Percentiles rank a stretch among this genome's conserved stretches.
These are phyloP conservation scores for Drosophila subsilvestris DNA, from an alignment of 2,888 invertebrate genomes.

Conservation along the genomic window DNA sequence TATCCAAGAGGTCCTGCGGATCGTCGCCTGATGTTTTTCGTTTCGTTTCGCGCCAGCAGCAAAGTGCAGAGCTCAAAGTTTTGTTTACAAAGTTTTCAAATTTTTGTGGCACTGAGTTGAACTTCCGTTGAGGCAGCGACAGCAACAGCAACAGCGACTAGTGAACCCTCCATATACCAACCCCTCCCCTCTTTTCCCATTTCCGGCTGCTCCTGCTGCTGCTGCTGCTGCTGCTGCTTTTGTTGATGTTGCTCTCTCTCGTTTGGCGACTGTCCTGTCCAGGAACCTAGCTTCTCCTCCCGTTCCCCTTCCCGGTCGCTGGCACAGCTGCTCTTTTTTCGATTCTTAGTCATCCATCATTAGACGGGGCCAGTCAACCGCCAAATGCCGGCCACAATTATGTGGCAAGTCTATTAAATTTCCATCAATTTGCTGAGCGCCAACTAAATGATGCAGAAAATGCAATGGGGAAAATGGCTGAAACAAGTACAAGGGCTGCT, in stretches of 20 bases:
- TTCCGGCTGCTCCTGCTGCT: conserved; percentile 67
- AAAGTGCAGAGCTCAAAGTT: conserved; percentile 76
- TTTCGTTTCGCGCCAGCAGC: conserved; percentile 65
- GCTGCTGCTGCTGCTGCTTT: conserved; percentile 38
- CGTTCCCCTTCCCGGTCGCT: conserved; percentile 1
- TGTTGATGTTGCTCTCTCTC: conserved; percentile 43
- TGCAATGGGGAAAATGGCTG: conserved; percentile 25
- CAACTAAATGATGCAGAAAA: conserved; percentile 74
- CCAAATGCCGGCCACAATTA: conserved; percentile 61
- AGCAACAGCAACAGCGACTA: no score
- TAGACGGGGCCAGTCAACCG: conserved; percentile 33
- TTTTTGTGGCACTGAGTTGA: conserved; percentile 78
- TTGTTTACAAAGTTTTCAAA: conserved; percentile 80
- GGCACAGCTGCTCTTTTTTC: conserved; percentile 35
- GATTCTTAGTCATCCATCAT: conserved; percentile 68
- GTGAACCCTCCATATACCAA: background rate
- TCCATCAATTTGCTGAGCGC: conserved; percentile 49
- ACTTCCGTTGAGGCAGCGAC: conserved; percentile 58
- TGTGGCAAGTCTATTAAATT: conserved; percentile 68
- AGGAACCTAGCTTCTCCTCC: conserved; percentile 1
- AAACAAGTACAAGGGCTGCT: background rate
- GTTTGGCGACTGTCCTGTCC: conserved; percentile 7
- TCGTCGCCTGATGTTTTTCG: conserved; percentile 66
- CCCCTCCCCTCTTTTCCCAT: conserved; percentile 6
- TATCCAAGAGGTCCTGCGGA: conserved; percentile 47